Percentiles rank a stretch among this genome's conserved stretches.
These are phyloP conservation scores for Acanthosepion lycidas DNA, from an alignment of 2,888 invertebrate genomes.

Conservation along the genomic window DNA sequence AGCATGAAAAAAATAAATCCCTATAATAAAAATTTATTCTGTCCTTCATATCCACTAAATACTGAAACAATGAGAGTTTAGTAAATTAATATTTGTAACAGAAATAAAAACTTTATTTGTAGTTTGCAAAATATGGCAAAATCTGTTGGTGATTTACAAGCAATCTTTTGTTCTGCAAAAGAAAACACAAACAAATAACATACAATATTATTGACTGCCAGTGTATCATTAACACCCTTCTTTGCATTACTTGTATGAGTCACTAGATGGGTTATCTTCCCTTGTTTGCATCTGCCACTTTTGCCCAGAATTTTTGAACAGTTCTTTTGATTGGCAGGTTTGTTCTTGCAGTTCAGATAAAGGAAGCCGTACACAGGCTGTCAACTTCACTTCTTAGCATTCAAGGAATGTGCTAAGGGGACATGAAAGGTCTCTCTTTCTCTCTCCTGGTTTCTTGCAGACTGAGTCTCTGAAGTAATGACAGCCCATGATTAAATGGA, in stretches of 20 bases:
- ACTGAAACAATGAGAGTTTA: no score
- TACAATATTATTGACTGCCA: background rate
- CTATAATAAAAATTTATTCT: no score
- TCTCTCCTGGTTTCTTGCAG: background rate
- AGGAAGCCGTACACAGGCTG: conserved; percentile 33
- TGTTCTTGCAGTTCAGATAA: conserved; percentile 33
- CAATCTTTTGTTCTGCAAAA: background rate
- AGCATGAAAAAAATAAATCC: no score
- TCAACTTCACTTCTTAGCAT: conserved; percentile 33
- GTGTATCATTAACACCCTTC: conserved; percentile 33
- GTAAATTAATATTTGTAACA: no score
- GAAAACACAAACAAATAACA: background rate
- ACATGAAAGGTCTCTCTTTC: conserved; percentile 33
- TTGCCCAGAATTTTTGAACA: conserved; percentile 33
- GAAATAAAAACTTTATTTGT: background rate
- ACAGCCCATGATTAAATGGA: conserved; percentile 33
- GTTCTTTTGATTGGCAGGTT: conserved; percentile 33
- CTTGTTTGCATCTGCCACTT: conserved; percentile 33
- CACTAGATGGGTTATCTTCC: background rate
- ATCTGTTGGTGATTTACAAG: background rate
- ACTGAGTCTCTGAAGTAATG: conserved; percentile 33
- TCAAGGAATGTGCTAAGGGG: conserved; percentile 33
- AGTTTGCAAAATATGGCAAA: background rate
- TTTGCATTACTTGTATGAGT: conserved; percentile 12
- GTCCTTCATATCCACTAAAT: no score